Conservation (phyloP, 2,888 invertebrate genomes). For the Bugulina stolonifera region DNA sequence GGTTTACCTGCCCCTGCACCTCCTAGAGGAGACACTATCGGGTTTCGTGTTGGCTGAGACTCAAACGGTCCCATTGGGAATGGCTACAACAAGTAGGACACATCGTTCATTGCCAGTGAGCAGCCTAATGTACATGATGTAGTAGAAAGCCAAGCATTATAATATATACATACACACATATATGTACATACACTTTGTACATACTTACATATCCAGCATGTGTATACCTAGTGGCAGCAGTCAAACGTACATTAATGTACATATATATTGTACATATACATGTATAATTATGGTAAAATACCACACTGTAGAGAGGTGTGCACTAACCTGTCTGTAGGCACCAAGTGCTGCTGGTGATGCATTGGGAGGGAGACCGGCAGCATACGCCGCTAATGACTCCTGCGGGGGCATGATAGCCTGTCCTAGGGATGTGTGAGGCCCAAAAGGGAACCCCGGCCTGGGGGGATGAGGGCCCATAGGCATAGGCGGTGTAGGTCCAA, state of each 20-base stretch:
- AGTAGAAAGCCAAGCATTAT: too few species aligned
- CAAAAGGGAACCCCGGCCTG: conserved; percentile 15
- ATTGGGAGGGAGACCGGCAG: not conserved
- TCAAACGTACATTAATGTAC: too few species aligned
- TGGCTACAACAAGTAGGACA: not conserved
- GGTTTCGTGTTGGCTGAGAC: not conserved
- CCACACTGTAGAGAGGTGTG: too few species aligned
- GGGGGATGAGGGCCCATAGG: not conserved
- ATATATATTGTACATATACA: too few species aligned
- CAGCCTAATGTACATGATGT: too few species aligned
- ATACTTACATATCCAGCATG: too few species aligned
- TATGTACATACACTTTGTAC: too few species aligned
- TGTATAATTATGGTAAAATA: too few species aligned
- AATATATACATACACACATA: too few species aligned
- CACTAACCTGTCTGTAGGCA: conserved; percentile 20
- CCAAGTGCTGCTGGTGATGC: conserved; percentile 28
- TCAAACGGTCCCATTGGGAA: not conserved
- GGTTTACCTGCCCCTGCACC: conserved; percentile 10
- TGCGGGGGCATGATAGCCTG: conserved; percentile 1
- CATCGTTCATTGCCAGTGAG: too few species aligned
- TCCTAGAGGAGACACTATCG: conserved; percentile 16
- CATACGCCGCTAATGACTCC: conserved; percentile 1
- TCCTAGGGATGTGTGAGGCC: not conserved
- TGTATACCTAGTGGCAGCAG: too few species aligned
- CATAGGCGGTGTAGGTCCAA: not conserved